These are phyloP conservation scores for Operophtera brumata DNA, from an alignment of 2,888 invertebrate genomes.

Conservation along the genomic window DNA sequence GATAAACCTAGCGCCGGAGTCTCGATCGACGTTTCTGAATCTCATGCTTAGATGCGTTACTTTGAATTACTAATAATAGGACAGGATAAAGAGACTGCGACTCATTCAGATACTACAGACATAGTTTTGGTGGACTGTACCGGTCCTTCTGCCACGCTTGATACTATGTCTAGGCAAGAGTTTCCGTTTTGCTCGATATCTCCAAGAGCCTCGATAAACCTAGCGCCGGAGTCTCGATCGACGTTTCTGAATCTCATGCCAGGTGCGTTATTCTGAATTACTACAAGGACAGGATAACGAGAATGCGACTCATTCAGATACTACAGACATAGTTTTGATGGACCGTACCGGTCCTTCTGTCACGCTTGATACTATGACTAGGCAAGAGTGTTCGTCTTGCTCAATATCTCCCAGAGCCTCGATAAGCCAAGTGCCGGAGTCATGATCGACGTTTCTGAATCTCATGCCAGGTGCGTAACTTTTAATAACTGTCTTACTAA, in stretches of 20 bases:
- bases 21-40: constrained; percentile 74
- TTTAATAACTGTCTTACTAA: no score
- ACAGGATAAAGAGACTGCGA: no score
- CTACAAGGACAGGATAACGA: no score
- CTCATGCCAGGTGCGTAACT: constrained; percentile 36
- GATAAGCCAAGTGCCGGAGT: constrained; percentile 77
- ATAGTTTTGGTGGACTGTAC: constrained; percentile 73
- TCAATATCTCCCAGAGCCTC: constrained; percentile 77
- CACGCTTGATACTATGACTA: constrained; percentile 74
- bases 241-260: constrained; percentile 68
- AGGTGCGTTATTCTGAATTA: no score
- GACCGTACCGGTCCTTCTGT: constrained; percentile 74
- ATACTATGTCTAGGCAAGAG: constrained; percentile 74
- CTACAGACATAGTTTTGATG: no score
- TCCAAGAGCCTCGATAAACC: constrained; percentile 77
- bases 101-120: constrained; percentile 70
- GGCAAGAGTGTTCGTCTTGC: constrained; percentile 72
- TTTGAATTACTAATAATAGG: no score
- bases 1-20: constrained; percentile 77
- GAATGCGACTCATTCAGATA: no score
- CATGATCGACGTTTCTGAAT: constrained; percentile 74
- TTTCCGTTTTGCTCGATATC: constrained; percentile 75
- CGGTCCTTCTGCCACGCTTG: constrained; percentile 73
- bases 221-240: constrained; percentile 74
- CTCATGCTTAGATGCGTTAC: constrained; percentile 71